Base-by-base conservation (phyloP, 2,888 invertebrate genomes). In the Lycia hirtaria region DNA sequence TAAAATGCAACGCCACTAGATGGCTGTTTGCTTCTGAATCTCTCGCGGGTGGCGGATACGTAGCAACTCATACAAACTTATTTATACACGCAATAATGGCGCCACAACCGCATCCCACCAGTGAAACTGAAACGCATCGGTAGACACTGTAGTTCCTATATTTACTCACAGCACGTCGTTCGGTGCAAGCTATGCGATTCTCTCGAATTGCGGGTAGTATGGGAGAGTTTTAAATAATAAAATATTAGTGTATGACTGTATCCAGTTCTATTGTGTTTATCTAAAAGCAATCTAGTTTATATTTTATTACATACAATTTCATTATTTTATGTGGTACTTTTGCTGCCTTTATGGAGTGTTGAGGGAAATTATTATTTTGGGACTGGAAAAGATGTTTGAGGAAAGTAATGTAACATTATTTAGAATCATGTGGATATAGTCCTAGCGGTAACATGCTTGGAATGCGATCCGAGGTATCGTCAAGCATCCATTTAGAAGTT, bases 1-100 rank as follows among this genome's bases (percentile, higher is more conserved):
- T 63, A 61, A 59, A 60, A 65, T 63, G 56, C 62, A 60, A 43
- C 44, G 32, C 38, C 50, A 55, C 56, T 56, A 50, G 32, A 50
- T 56, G n/a, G 43, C 52, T 58, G 22, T 53, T 53, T 57, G 52
- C 43, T 52, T 48, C 28, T 14, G 37, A 47, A 51, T 37, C 14
- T 57, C 40, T 26, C 48, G 26, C 41, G 52, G 33, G 35, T 15
- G 41, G 45, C n/a, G 30, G 24, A 35, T 22, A 35, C 15, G 22
- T 19, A 19, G 30, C 12, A 19, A 32, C 1, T n/a, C 15, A 9
- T 2, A 24, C 26, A 14, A 38, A 17, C 2, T n/a, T 40, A 40
- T 22, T 3, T 15, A 2, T 15, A 26, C 0, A 41, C 2, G 5
- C 5, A n/a, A 15, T 26, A 5, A 15, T 1, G n/a, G 41, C 26